phyloP scores from a whole-genome alignment of 2,888 invertebrate genomes.

The Muschampia plurimacula region DNA sequence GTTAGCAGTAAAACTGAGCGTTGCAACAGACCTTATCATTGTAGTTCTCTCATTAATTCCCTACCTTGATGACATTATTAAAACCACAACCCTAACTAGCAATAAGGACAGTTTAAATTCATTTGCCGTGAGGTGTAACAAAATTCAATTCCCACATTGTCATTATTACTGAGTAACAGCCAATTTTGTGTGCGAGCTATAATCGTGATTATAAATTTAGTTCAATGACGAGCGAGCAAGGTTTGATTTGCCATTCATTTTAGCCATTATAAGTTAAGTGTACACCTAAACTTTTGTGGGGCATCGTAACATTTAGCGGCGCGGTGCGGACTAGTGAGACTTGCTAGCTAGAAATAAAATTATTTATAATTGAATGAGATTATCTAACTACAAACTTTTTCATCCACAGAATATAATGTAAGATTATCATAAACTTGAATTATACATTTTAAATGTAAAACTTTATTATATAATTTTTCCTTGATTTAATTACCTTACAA shows the following conservation, averaged over 20 bases:
- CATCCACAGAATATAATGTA: background rate
- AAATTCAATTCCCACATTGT: slow-evolving; percentile 36
- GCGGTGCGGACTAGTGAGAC: background rate
- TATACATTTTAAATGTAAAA: too few species aligned
- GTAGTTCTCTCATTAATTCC: background rate
- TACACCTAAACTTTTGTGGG: slow-evolving; percentile 38
- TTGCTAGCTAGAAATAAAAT: background rate
- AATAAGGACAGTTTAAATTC: background rate
- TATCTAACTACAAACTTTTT: background rate
- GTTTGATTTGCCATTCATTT: slow-evolving; percentile 44
- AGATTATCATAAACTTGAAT: too few species aligned
- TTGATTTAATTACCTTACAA: background rate
- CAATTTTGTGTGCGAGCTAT: slow-evolving; percentile 43
- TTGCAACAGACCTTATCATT: background rate
- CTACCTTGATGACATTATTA: slow-evolving; percentile 4
- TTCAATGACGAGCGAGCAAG: slow-evolving; percentile 58
- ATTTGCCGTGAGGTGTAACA: slow-evolving; percentile 19
- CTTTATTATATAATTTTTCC: background rate
- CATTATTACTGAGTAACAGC: slow-evolving; percentile 24
- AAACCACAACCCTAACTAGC: background rate
- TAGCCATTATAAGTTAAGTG: slow-evolving; percentile 11
- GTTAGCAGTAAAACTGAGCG: too few species aligned
- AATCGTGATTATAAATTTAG: slow-evolving; percentile 53
- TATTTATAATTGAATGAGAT: background rate
- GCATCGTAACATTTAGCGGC: slow-evolving; percentile 31